phyloP scores from a whole-genome alignment of 1,140 invertebrate species.

The Archivesica marissinica region DNA sequence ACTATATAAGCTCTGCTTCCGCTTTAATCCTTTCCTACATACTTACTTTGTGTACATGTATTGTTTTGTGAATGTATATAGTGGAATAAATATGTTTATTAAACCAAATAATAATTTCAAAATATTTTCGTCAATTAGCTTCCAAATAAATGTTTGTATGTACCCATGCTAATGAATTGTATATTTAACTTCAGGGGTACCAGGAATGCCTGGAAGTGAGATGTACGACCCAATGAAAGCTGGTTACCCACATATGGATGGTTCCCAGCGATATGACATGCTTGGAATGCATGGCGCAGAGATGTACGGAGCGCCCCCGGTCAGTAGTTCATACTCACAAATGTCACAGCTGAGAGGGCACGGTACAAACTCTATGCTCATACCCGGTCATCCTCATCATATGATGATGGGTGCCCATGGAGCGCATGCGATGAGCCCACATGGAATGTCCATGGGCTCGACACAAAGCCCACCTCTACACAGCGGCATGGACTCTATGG shows the following conservation, averaged over 20 bases:
- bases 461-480: conserved; percentile 85
- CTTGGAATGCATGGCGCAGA: conserved; percentile 83
- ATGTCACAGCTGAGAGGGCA: conserved; percentile 85
- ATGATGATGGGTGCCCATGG: conserved; percentile 84
- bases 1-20: no score
- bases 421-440: conserved; percentile 83
- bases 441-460: conserved; percentile 81
- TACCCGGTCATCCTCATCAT: conserved; percentile 85
- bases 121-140: no score
- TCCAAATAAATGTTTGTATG: conserved; percentile 4
- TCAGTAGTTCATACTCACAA: conserved; percentile 82
- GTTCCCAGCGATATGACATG: conserved; percentile 80
- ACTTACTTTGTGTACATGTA: not conserved
- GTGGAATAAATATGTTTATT: not conserved
- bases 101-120: not conserved
- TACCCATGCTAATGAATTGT: not conserved
- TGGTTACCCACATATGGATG: conserved; percentile 80
- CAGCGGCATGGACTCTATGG: conserved; percentile 83
- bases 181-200: conserved; percentile 78
- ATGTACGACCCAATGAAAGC: conserved; percentile 83
- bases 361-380: conserved; percentile 85
- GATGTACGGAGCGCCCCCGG: conserved; percentile 83
- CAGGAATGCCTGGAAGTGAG: conserved; percentile 82
- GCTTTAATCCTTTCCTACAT: not conserved
- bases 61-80: no score